phyloP scores from a whole-genome alignment of 2,113 vertebrate species.

The Scalopus aquaticus region DNA sequence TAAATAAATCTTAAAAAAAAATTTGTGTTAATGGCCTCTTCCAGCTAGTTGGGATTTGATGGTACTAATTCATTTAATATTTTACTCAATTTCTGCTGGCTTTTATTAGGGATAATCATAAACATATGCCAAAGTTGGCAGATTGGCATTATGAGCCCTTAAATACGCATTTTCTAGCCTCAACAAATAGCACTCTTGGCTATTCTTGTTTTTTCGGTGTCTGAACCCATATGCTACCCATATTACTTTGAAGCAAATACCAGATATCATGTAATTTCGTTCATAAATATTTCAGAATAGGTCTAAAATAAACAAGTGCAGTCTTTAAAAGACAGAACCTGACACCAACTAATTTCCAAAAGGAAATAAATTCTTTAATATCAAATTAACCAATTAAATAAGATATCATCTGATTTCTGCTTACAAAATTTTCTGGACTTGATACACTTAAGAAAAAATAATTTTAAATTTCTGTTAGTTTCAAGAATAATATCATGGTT shows the following conservation, averaged over 20 bases:
- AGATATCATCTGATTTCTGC: neutral
- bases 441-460: neutral
- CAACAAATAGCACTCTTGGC: neutral
- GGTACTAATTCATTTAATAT: neutral
- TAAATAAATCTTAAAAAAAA: too few relatives aligned
- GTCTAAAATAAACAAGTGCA: neutral
- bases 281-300: neutral
- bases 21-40: neutral
- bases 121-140: neutral
- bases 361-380: slow-evolving; percentile 14
- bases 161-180: neutral
- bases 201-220: neutral
- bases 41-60: neutral
- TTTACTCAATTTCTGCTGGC: neutral
- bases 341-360: neutral
- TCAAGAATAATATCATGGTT: neutral
- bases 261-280: neutral
- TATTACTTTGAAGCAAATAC: slow-evolving; percentile 15
- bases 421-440: neutral
- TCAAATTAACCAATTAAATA: slow-evolving; percentile 17
- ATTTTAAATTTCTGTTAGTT: slow-evolving; percentile 22
- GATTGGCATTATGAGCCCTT: neutral
- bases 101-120: slow-evolving; percentile 5
- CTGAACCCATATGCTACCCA: neutral
- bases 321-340: neutral